Conservation (phyloP, 2,888 invertebrate species). For the Erebia ligea region DNA sequence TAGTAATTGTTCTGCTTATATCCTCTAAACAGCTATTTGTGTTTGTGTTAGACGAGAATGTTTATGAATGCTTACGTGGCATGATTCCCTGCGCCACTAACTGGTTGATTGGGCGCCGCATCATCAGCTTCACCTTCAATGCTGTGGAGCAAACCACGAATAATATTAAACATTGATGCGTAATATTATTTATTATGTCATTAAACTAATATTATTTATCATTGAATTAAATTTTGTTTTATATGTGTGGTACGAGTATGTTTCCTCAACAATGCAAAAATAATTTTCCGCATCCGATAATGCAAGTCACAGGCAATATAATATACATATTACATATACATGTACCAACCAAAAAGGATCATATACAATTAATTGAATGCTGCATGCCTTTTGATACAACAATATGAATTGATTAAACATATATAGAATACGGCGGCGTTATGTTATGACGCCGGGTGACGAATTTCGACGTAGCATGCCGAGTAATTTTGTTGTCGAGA, state of each 20-base stretch:
- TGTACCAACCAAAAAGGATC: not conserved
- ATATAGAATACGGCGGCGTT: slow-evolving; percentile 55
- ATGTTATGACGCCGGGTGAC: slow-evolving; percentile 70
- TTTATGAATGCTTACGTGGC: slow-evolving; percentile 92
- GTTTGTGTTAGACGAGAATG: slow-evolving; percentile 1
- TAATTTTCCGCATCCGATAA: slow-evolving; percentile 17
- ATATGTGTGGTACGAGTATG: not conserved
- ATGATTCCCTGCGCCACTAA: slow-evolving; percentile 99
- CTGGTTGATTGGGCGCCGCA: slow-evolving; percentile 96
- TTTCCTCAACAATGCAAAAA: slow-evolving; percentile 5
- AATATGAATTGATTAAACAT: slow-evolving; percentile 62
- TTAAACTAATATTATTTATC: not conserved
- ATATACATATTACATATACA: not conserved
- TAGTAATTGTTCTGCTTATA: slow-evolving; percentile 48
- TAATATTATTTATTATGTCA: not conserved
- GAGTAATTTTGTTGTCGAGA: slow-evolving; percentile 48
- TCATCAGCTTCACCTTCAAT: slow-evolving; percentile 97
- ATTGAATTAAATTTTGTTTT: not conserved
- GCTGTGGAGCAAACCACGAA: slow-evolving; percentile 85
- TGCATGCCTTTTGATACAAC: slow-evolving; percentile 62
- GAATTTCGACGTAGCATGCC: slow-evolving; percentile 65
- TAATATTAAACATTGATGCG: not conserved
- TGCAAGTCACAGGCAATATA: not conserved
- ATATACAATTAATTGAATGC: slow-evolving; percentile 17
- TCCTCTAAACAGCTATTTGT: slow-evolving; percentile 21